Evolutionary conservation across 2,113 vertebrate species (phyloP).

Genomic region (Saguinus imperator): DNA sequence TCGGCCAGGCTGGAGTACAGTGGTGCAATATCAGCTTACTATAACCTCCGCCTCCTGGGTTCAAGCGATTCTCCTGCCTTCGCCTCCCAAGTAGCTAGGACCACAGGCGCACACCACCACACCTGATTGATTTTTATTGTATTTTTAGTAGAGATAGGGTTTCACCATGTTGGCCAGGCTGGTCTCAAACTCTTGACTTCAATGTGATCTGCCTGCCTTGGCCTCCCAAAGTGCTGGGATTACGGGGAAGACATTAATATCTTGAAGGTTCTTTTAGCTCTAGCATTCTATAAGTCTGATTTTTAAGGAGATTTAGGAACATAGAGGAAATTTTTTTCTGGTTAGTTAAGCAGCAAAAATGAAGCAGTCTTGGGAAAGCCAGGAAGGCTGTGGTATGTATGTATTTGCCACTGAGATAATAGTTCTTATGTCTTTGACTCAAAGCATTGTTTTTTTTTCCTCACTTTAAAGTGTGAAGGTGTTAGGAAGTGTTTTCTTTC

Average conservation of each 20-base stretch:
- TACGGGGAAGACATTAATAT: background rate
- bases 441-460: background rate
- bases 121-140: no score
- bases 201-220: no score
- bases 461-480: background rate
- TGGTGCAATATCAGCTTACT: no score
- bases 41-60: no score
- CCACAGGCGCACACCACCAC: no score
- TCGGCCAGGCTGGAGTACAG: no score
- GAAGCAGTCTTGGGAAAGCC: background rate
- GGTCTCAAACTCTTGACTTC: no score
- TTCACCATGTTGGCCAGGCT: no score
- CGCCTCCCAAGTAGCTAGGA: no score
- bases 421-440: background rate
- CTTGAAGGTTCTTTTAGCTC: background rate
- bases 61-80: no score
- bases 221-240: no score
- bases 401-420: background rate
- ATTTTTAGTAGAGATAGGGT: no score
- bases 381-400: background rate
- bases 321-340: background rate
- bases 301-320: slow-evolving; percentile 7
- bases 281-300: background rate
- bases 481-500: background rate
- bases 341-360: background rate